phyloP scores from a whole-genome alignment of 2,113 vertebrate species.

The Dissostichus mawsoni region DNA sequence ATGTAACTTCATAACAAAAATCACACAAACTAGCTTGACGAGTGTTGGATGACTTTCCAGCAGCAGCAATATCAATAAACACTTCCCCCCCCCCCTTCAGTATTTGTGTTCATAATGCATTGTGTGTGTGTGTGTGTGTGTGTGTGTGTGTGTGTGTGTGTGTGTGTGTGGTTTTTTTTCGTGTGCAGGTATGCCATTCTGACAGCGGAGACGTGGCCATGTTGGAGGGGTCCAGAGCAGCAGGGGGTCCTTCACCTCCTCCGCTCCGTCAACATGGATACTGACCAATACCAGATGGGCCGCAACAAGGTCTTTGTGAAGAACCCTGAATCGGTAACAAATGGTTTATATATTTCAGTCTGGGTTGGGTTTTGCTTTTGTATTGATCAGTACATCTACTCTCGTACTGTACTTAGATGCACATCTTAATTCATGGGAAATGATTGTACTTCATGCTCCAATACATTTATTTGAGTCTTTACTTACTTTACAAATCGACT shows the following conservation, averaged over 20 bases:
- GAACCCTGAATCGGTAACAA: slow-evolving; percentile 94
- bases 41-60: no score
- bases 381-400: neutral
- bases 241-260: slow-evolving; percentile 95
- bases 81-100: no score
- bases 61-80: no score
- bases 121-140: neutral
- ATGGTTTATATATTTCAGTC: neutral
- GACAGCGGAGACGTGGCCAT: slow-evolving; percentile 92
- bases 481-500: no score
- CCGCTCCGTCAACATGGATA: slow-evolving; percentile 94
- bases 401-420: neutral
- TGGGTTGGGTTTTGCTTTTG: neutral
- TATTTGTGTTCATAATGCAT: neutral
- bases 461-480: neutral
- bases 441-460: neutral
- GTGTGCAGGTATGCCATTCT: slow-evolving; percentile 92
- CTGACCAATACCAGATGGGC: slow-evolving; percentile 97
- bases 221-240: slow-evolving; percentile 89
- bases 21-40: no score
- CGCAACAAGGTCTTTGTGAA: slow-evolving; percentile 93
- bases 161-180: neutral
- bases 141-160: neutral
- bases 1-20: no score
- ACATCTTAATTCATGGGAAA: neutral